phyloP scores from a whole-genome alignment of 2,888 invertebrate genomes.

The Drosophila lacicola region DNA sequence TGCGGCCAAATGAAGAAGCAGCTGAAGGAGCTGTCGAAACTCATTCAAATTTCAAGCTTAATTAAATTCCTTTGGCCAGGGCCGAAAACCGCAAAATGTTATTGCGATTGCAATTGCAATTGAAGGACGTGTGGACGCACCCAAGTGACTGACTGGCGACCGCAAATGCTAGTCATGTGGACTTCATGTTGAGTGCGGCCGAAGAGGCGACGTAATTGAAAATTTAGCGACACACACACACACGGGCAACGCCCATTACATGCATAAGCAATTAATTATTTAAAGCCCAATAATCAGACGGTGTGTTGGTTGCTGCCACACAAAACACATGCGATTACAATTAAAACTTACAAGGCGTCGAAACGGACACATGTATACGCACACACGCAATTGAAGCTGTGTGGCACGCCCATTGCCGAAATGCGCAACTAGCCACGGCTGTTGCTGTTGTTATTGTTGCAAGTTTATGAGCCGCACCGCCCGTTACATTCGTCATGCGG shows the following conservation, averaged over 20 bases:
- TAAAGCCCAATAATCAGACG: conserved; percentile 73
- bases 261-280: conserved; percentile 72
- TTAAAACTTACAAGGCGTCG: conserved; percentile 78
- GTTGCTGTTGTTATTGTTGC: conserved; percentile 59
- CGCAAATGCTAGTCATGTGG: conserved; percentile 50
- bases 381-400: conserved; percentile 53
- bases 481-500: conserved; percentile 65
- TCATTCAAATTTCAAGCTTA: conserved; percentile 55
- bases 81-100: conserved; percentile 62
- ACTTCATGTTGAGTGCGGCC: conserved; percentile 18
- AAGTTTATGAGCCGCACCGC: conserved; percentile 76
- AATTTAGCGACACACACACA: conserved; percentile 7
- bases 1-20: neutral
- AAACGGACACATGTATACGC: conserved; percentile 57
- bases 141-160: conserved; percentile 49
- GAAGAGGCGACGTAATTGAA: conserved; percentile 8
- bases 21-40: neutral
- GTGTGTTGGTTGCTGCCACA: conserved; percentile 22
- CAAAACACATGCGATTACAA: conserved; percentile 62
- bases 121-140: conserved; percentile 21
- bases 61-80: conserved; percentile 72
- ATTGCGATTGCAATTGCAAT: conserved; percentile 72
- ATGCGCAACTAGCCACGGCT: conserved; percentile 48
- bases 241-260: conserved; percentile 25
- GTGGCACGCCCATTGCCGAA: conserved; percentile 58